Evolutionary conservation across 2,888 invertebrate genomes (phyloP), one percentile per base, ranked within the genome.

Genomic region (Patella depressa): DNA sequence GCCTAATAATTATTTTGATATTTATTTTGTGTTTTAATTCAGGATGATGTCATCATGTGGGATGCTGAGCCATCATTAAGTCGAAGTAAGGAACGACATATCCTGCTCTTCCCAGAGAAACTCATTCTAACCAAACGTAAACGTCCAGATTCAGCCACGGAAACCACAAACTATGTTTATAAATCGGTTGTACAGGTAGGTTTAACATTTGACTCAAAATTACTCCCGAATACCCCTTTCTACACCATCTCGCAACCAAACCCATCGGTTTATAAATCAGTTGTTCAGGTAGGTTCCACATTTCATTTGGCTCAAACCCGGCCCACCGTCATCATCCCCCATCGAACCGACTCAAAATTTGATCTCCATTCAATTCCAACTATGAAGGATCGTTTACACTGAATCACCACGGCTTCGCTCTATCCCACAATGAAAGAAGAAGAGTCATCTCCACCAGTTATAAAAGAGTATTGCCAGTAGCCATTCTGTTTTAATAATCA

Each of bases 31-130:
- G n/a, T 59, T 74, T 65, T 70, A 19, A 77, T 80, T 53, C 84
- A 92, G 92, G 92, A 92, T 80, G 85, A 88, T 69, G 89, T 92
- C 78, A 79, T 85, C 78, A 88, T 91, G 53, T 91, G 91, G 91
- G 90, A 91, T 74, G 90, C 90, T 71, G 85, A 78, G 59, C 86
- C 82, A 29, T 78, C 84, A 15, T 78, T 79, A 1, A 86, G 88
- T 15, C 85, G 86, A 72, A 89, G 87, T 53, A 86, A 85, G 73
- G 86, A 87, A 19, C 86, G 91, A 15, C 91, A 92, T 84, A 85
- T 92, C 4, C 92, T 92, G 85, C 85, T 92, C 79, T 92, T 92
- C 78, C 81, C 83, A 70, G 84, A 88, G 78, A 88, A 87, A 76
- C 75, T 91, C n/a, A 72, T 91, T 57, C 77, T 91, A 71, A 88